Evolutionary conservation across 2,113 vertebrate genomes (phyloP).

Genomic region (Erythrolamprus reginae): DNA sequence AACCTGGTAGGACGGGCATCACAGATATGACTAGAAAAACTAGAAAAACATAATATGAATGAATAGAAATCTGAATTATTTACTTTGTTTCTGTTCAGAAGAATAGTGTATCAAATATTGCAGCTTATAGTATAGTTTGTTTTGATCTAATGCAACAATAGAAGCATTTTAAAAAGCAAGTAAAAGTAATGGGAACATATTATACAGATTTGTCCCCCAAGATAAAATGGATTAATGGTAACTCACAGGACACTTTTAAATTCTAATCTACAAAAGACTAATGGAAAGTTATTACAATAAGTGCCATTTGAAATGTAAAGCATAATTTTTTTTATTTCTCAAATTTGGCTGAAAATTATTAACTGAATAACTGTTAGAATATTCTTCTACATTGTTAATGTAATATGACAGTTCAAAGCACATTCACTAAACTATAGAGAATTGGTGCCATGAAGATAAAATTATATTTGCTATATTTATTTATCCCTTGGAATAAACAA

Average conservation of each 20-base stretch:
- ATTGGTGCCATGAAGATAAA: constrained; percentile 10
- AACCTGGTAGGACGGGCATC: not conserved
- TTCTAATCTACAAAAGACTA: not conserved
- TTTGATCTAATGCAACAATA: not conserved
- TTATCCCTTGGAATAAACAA: no score
- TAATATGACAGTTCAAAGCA: constrained; percentile 27
- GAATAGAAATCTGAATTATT: not conserved
- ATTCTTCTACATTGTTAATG: constrained; percentile 25
- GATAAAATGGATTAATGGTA: not conserved
- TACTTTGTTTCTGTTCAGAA: not conserved
- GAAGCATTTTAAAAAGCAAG: not conserved
- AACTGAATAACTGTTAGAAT: constrained; percentile 15
- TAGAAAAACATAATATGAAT: not conserved
- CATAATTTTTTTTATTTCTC: constrained; percentile 34
- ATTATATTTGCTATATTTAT: not conserved
- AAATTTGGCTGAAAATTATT: constrained; percentile 43
- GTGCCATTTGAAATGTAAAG: constrained; percentile 33
- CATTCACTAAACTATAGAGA: constrained; percentile 26
- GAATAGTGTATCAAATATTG: not conserved
- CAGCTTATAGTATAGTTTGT: not conserved
- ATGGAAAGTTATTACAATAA: constrained; percentile 5
- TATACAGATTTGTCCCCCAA: not conserved
- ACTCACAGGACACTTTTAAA: not conserved
- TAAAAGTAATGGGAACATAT: not conserved
- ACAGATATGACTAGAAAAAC: not conserved